Evolutionary conservation across 1,140 invertebrate species (phyloP).

Genomic region (Acromyrmex charruanus): DNA sequence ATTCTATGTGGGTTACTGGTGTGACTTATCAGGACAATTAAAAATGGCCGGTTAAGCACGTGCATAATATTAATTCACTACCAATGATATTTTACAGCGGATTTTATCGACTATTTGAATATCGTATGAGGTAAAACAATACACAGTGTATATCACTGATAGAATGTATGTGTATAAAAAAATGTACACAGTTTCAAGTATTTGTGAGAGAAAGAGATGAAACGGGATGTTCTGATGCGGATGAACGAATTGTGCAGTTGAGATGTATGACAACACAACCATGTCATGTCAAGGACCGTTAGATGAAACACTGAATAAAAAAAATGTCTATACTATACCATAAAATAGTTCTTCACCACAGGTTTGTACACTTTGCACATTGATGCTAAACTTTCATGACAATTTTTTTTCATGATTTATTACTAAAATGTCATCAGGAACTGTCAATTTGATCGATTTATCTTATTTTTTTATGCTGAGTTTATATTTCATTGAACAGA

Average conservation of each 20-base stretch:
- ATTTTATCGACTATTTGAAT: background rate
- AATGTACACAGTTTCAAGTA: background rate
- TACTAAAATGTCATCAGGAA: background rate
- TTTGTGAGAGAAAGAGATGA: background rate
- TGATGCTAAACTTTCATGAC: background rate
- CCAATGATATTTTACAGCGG: background rate
- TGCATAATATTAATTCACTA: background rate
- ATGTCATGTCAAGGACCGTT: background rate
- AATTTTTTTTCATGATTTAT: background rate
- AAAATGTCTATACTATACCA: background rate
- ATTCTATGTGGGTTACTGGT: background rate
- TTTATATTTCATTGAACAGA: background rate
- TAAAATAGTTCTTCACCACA: background rate
- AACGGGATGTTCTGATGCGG: background rate
- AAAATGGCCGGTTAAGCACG: background rate
- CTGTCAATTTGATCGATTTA: background rate
- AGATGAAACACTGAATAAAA: background rate
- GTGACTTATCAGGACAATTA: conserved; percentile 1
- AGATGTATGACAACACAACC: conserved; percentile 29
- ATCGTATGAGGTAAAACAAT: background rate
- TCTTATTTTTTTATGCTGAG: no score
- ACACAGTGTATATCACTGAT: background rate
- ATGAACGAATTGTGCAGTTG: background rate
- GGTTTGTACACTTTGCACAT: background rate
- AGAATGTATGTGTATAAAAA: background rate